phyloP scores from a whole-genome alignment of 2,113 vertebrate species.

The Cichladusa arquata region DNA sequence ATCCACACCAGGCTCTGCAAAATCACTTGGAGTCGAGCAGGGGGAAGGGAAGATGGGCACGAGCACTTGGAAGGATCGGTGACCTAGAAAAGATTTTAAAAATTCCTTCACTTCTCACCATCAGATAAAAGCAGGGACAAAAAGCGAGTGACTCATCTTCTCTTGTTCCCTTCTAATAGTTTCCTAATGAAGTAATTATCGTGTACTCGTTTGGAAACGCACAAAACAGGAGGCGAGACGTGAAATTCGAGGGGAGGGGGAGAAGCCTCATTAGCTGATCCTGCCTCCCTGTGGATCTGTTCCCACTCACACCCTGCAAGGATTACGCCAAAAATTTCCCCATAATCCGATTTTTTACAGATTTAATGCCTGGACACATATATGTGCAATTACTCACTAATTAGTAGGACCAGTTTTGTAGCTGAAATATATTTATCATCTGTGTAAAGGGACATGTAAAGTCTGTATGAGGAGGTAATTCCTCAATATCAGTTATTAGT shows the following conservation, averaged over 20 bases:
- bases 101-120: slow-evolving; percentile 46
- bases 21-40: neutral
- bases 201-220: neutral
- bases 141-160: slow-evolving; percentile 23
- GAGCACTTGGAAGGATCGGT: neutral
- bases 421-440: neutral
- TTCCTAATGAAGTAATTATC: slow-evolving; percentile 62
- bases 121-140: slow-evolving; percentile 51
- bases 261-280: neutral
- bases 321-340: neutral
- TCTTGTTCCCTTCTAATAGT: slow-evolving; percentile 55
- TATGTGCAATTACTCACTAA: neutral
- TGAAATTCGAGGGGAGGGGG: neutral
- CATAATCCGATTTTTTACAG: neutral
- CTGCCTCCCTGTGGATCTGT: neutral
- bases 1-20: neutral
- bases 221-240: neutral
- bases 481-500: neutral
- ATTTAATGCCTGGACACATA: fast-evolving
- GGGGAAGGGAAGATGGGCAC: neutral
- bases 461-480: neutral
- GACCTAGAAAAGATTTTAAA: slow-evolving; percentile 57
- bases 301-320: neutral
- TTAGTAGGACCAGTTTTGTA: neutral
- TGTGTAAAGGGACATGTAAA: neutral